These are phyloP conservation scores for Agonopterix subpropinquella DNA, from an alignment of 2,888 invertebrate genomes.

Conservation along the genomic window DNA sequence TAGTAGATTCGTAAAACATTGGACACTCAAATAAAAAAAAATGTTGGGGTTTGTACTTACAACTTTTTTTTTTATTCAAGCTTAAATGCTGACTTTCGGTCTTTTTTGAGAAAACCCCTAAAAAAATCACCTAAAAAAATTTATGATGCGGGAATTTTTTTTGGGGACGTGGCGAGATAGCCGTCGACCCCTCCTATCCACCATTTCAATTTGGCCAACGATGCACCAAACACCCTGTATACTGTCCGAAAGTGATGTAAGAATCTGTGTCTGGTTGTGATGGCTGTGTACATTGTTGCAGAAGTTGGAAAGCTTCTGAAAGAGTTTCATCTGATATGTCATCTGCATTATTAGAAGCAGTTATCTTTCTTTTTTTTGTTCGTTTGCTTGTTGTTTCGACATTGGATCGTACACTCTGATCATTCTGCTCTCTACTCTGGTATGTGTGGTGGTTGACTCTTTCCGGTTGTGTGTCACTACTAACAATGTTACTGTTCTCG, in stretches of 20 bases:
- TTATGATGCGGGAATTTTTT: too few species aligned
- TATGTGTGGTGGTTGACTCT: conserved; percentile 12
- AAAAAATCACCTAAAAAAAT: too few species aligned
- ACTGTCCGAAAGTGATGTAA: conserved; percentile 16
- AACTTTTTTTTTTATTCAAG: too few species aligned
- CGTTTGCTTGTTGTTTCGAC: conserved; percentile 13
- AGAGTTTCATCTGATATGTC: conserved; percentile 21
- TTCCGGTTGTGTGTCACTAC: conserved; percentile 13
- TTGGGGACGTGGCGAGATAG: too few species aligned
- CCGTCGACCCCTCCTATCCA: too few species aligned
- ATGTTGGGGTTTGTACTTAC: too few species aligned
- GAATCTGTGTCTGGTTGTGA: conserved; percentile 16
- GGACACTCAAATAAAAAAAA: too few species aligned
- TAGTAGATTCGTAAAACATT: too few species aligned
- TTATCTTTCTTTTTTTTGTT: conserved; percentile 17
- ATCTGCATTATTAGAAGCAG: conserved; percentile 3
- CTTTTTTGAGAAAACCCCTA: too few species aligned
- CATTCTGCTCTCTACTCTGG: conserved; percentile 8
- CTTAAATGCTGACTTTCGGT: too few species aligned
- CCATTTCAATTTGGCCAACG: too few species aligned
- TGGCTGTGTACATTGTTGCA: conserved; percentile 20
- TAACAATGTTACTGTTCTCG: conserved; percentile 14
- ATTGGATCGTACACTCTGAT: conserved; percentile 10
- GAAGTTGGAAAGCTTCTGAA: conserved; percentile 19
- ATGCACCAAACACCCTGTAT: too few species aligned